Conservation (phyloP, 2,888 invertebrate species). For the Philhelius pedissequus region DNA sequence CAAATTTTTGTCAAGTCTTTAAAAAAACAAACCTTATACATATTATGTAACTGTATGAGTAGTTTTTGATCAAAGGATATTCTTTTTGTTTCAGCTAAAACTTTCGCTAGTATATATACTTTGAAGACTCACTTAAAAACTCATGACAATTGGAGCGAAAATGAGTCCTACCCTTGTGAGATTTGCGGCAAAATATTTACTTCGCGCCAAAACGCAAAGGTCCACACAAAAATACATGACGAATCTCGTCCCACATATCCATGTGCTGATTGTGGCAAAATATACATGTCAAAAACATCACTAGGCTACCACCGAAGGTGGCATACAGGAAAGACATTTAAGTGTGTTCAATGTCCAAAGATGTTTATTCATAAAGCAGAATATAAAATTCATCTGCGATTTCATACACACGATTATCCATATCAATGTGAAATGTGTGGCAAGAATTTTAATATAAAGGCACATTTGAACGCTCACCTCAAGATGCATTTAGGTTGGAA, state of each 20-base stretch:
- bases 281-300: background rate
- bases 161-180: background rate
- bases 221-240: background rate
- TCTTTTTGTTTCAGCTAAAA: conserved; percentile 44
- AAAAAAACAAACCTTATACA: too few relatives aligned
- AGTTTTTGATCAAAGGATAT: background rate
- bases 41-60: too few relatives aligned
- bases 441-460: conserved; percentile 13
- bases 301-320: background rate
- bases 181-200: background rate
- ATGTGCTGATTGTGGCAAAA: background rate
- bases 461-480: conserved; percentile 19
- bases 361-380: conserved; percentile 20
- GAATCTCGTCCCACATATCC: background rate
- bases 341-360: conserved; percentile 13
- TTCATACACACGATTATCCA: conserved; percentile 30
- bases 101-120: background rate
- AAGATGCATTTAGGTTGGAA: conserved; percentile 36
- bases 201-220: background rate
- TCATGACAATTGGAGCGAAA: background rate
- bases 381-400: conserved; percentile 33
- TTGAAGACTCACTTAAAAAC: conserved; percentile 11
- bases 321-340: background rate
- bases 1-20: too few relatives aligned
- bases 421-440: conserved; percentile 35